These are phyloP conservation scores for Lamprologus callipterus DNA, from an alignment of 2,113 vertebrate genomes.

Conservation along the genomic window DNA sequence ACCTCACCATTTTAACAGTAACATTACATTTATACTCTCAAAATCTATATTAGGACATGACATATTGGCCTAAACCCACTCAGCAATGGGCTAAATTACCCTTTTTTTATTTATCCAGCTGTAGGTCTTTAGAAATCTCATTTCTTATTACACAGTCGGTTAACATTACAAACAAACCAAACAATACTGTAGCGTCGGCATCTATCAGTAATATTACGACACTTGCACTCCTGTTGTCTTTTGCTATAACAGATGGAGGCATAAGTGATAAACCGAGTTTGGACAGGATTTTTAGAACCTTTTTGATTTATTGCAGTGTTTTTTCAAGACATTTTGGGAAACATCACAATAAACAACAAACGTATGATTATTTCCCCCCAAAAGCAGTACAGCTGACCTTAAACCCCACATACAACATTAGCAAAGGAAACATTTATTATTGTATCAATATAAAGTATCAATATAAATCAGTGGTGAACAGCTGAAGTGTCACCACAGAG, in stretches of 20 bases:
- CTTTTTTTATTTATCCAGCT: neutral
- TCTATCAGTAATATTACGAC: neutral
- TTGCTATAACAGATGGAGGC: neutral
- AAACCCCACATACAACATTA: neutral
- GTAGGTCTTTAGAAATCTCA: neutral
- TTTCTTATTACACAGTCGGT: neutral
- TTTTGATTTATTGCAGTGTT: conserved; percentile 42
- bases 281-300: neutral
- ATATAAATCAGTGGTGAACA: neutral
- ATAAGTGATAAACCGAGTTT: neutral
- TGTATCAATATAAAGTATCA: neutral
- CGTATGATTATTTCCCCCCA: neutral
- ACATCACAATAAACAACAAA: conserved; percentile 4
- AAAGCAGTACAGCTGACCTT: neutral
- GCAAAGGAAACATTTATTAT: neutral
- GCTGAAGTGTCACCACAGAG: neutral
- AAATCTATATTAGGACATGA: neutral
- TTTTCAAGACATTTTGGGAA: neutral
- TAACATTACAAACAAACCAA: neutral
- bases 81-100: neutral
- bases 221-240: neutral
- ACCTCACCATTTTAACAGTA: neutral
- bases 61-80: neutral
- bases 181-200: accelerated
- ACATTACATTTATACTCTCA: neutral